These are phyloP conservation scores for Porites lutea DNA, from an alignment of 64 coral and sea anemone species.

Conservation along the genomic window DNA sequence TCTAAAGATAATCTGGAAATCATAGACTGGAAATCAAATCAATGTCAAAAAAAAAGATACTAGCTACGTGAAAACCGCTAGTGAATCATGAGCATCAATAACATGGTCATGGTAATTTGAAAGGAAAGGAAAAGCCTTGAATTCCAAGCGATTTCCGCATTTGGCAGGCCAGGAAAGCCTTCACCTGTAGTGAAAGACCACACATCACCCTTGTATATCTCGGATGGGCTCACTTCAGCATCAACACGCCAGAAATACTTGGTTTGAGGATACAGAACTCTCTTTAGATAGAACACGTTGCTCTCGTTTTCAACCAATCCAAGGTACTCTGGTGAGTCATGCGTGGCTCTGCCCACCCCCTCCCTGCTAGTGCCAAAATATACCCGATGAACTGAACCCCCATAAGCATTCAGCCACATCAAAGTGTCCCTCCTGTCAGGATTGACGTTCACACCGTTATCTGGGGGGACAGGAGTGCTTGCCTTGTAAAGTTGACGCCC, in stretches of 20 bases:
- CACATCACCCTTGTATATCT: slow-evolving; percentile 42
- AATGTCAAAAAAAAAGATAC: no score
- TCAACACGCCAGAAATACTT: slow-evolving; percentile 81
- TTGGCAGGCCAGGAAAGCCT: neutral
- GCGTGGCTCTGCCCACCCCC: neutral
- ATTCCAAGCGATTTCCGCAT: neutral
- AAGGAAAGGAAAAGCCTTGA: neutral
- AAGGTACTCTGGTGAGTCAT: neutral
- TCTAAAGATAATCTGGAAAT: no score
- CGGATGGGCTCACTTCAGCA: slow-evolving; percentile 54
- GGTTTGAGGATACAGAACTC: slow-evolving; percentile 26
- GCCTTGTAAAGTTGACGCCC: slow-evolving; percentile 63
- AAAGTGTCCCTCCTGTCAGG: slow-evolving; percentile 24
- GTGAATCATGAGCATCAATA: neutral
- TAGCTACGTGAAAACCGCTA: neutral
- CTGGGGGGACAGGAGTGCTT: slow-evolving; percentile 52
- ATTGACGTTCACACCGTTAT: slow-evolving; percentile 22
- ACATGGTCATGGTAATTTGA: neutral
- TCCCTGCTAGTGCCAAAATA: slow-evolving; percentile 15
- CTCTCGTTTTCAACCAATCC: neutral
- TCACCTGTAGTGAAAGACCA: slow-evolving; percentile 1
- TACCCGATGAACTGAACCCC: neutral
- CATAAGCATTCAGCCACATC: slow-evolving; percentile 41
- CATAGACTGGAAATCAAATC: no score
- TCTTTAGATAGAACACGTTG: slow-evolving; percentile 5